phyloP scores from a whole-genome alignment of 1,140 invertebrate species.

The Sitodiplosis mosellana region DNA sequence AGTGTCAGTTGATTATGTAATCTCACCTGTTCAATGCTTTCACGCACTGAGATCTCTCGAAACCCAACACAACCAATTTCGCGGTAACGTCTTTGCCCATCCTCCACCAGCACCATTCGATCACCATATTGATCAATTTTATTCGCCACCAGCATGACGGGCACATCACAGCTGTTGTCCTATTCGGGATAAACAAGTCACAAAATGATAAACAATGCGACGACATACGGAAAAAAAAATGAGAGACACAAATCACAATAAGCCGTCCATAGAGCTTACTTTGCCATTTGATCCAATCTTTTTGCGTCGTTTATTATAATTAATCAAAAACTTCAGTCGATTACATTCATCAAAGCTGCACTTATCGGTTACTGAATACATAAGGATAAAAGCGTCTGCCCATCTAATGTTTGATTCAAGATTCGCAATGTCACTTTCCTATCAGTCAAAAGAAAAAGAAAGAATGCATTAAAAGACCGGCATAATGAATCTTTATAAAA shows the following conservation, averaged over 20 bases:
- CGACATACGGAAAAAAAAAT: background rate
- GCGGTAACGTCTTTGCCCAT: constrained; percentile 48
- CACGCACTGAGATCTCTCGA: constrained; percentile 65
- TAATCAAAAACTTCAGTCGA: constrained; percentile 57
- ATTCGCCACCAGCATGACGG: constrained; percentile 63
- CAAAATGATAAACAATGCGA: constrained; percentile 7
- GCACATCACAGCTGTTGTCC: constrained; percentile 37
- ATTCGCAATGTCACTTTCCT: constrained; percentile 46
- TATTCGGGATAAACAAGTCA: constrained; percentile 20
- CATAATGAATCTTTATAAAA: background rate
- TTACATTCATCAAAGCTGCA: constrained; percentile 71
- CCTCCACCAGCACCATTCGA: constrained; percentile 51
- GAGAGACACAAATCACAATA: background rate
- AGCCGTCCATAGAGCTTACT: constrained; percentile 11
- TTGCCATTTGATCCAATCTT: constrained; percentile 31
- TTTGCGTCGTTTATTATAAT: constrained; percentile 48
- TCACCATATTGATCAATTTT: constrained; percentile 58
- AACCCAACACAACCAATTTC: constrained; percentile 66
- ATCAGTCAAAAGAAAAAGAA: constrained; percentile 9
- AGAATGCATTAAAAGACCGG: constrained; percentile 1
- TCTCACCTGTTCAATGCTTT: constrained; percentile 53
- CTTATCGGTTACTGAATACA: constrained; percentile 69
- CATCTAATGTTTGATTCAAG: constrained; percentile 61
- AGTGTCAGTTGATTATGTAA: background rate
- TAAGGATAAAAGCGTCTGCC: constrained; percentile 68